These are phyloP conservation scores for Drosophila rellima DNA, from an alignment of 2,888 invertebrate genomes.

Conservation along the genomic window DNA sequence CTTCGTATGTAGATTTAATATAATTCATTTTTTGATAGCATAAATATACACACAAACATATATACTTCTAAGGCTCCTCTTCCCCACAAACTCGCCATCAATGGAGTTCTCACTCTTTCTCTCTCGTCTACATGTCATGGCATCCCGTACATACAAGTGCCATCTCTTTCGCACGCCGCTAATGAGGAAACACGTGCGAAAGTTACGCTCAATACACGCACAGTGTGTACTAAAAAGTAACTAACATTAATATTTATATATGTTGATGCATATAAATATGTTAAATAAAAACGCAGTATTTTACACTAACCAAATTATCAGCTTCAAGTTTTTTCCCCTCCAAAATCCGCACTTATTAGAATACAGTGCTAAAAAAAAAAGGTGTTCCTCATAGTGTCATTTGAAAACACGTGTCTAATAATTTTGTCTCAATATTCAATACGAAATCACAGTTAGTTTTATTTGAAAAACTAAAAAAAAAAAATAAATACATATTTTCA, in stretches of 20 bases:
- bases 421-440: not conserved
- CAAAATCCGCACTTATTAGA: not conserved
- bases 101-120: not conserved
- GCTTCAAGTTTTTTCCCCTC: not conserved
- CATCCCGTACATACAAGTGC: not conserved
- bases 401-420: not conserved
- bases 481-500: conserved; percentile 35
- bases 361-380: not conserved
- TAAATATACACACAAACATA: too few relatives aligned
- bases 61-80: not conserved
- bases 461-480: conserved; percentile 49
- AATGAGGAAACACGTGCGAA: conserved; percentile 10
- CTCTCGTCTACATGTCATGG: not conserved
- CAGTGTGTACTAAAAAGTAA: not conserved
- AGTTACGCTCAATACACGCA: not conserved
- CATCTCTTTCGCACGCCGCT: conserved; percentile 3
- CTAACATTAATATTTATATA: not conserved
- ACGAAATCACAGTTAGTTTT: conserved; percentile 56
- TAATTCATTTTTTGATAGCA: too few relatives aligned
- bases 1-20: too few relatives aligned
- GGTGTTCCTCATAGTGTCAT: not conserved
- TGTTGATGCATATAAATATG: not conserved
- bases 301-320: not conserved
- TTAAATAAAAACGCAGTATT: too few relatives aligned
- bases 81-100: not conserved